Evolutionary conservation across 1,140 invertebrate species (phyloP).

Genomic region (Caligus rogercresseyi): DNA sequence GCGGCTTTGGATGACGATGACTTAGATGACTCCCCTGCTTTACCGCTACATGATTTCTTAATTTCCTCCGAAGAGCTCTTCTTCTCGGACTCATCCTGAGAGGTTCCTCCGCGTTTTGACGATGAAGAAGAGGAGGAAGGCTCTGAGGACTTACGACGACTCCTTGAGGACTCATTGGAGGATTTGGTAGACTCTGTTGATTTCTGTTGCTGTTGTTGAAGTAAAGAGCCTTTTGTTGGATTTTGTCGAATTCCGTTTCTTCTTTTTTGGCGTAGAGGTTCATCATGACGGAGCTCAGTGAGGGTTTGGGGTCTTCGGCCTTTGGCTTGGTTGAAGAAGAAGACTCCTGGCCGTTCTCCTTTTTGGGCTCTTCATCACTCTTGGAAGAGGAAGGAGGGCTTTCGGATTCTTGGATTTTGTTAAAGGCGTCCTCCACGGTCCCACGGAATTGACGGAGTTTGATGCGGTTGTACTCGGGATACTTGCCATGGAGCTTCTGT

Average conservation of each 20-base stretch:
- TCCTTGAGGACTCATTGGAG: too few relatives aligned
- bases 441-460: constrained; percentile 4
- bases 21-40: neutral
- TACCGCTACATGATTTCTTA: neutral
- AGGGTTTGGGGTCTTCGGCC: neutral
- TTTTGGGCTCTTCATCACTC: neutral
- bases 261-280: neutral
- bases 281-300: neutral
- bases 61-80: neutral
- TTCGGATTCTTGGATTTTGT: neutral
- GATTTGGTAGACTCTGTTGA: too few relatives aligned
- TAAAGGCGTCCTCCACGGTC: constrained; percentile 2
- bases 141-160: too few relatives aligned
- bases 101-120: too few relatives aligned
- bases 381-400: neutral
- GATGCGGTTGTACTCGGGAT: constrained; percentile 3
- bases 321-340: neutral
- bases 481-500: neutral
- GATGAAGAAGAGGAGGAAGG: too few relatives aligned
- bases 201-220: too few relatives aligned
- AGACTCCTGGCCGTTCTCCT: neutral
- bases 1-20: neutral
- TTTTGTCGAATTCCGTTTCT: neutral
- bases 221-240: neutral
- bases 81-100: too few relatives aligned